Conservation (phyloP, 2,113 vertebrate species). For the Rhodinocichla rosea region DNA sequence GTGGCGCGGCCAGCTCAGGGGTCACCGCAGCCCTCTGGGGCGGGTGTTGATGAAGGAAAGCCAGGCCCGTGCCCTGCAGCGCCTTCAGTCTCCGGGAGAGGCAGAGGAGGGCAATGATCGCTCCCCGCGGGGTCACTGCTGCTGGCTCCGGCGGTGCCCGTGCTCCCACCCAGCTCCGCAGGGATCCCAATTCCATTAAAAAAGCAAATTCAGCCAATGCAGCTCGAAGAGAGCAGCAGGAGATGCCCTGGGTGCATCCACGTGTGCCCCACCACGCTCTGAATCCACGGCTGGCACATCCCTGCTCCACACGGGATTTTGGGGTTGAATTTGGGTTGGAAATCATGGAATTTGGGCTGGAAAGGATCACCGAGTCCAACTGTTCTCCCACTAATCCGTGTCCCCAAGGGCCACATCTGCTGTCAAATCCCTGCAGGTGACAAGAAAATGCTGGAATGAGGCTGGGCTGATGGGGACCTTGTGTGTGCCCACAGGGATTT, state of each 20-base stretch:
- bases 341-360: neutral
- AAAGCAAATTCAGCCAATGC: accelerated
- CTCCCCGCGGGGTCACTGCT: neutral
- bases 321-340: no score
- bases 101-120: neutral
- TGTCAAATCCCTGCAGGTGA: neutral
- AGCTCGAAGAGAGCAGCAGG: neutral
- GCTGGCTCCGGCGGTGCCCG: no score
- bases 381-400: neutral
- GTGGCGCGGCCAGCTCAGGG: neutral
- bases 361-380: neutral
- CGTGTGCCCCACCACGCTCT: accelerated
- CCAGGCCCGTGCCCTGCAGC: neutral
- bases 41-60: neutral
- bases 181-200: neutral
- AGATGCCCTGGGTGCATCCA: accelerated
- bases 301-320: accelerated
- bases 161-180: accelerated
- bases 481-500: accelerated
- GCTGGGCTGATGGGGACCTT: neutral
- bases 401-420: neutral
- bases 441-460: neutral
- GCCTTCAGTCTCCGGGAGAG: neutral
- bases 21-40: neutral
- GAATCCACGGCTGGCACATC: accelerated